Conservation (phyloP, 1,140 invertebrate species). For the Drosophila cardini region DNA sequence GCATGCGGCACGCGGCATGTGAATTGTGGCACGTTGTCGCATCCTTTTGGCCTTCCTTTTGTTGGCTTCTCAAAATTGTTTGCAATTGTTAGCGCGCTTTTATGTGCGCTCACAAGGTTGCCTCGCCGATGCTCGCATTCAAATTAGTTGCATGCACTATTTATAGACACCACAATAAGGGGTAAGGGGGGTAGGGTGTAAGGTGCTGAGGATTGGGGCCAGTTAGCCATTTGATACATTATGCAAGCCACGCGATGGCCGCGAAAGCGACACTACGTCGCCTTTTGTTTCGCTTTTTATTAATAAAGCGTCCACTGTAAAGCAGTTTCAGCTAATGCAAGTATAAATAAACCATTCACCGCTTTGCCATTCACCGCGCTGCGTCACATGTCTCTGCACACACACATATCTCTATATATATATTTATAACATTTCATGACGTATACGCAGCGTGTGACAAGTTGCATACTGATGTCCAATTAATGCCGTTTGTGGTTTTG, state of each 20-base stretch:
- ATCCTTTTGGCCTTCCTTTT: conserved; percentile 34
- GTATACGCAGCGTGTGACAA: conserved; percentile 30
- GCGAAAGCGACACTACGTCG: conserved; percentile 10
- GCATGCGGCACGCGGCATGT: too few species aligned
- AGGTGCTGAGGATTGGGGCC: background rate
- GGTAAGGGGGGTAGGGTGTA: too few species aligned
- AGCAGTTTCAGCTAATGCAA: conserved; percentile 9
- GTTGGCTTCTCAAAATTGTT: conserved; percentile 33
- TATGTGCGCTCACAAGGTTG: conserved; percentile 35
- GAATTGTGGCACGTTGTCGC: conserved; percentile 6
- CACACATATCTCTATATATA: too few species aligned
- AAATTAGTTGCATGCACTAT: conserved; percentile 46
- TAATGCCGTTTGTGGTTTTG: conserved; percentile 19
- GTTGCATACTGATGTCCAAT: background rate
- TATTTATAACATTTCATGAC: conserved; percentile 9
- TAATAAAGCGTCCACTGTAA: conserved; percentile 17
- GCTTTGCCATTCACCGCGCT: background rate
- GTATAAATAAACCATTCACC: conserved; percentile 27
- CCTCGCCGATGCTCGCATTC: conserved; percentile 12
- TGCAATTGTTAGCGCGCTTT: conserved; percentile 45
- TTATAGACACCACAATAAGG: conserved; percentile 26
- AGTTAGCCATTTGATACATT: conserved; percentile 24
- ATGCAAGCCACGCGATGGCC: conserved; percentile 44
- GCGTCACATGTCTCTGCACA: conserved; percentile 8
- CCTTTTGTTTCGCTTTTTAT: conserved; percentile 24